phyloP scores from a whole-genome alignment of 2,797 vertebrate species.

The Avahi laniger region DNA sequence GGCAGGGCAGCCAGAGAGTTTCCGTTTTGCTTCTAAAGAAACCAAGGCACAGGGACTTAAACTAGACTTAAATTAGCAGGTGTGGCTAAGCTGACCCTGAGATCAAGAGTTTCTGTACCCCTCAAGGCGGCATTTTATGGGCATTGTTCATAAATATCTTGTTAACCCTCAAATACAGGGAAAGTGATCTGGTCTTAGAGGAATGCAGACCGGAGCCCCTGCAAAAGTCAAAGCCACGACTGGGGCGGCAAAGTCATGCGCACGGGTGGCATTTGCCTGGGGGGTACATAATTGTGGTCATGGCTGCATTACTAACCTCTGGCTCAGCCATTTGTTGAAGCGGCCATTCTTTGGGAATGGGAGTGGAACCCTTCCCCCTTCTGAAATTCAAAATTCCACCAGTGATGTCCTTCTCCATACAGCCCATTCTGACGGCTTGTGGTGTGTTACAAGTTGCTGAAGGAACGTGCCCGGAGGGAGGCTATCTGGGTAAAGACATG shows the following conservation, averaged over 20 bases:
- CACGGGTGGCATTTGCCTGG: slow-evolving; percentile 40
- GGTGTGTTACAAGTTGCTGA: slow-evolving; percentile 32
- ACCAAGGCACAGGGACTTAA: slow-evolving; percentile 49
- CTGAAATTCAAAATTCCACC: slow-evolving; percentile 44
- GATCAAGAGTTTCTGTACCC: background rate
- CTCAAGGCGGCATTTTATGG: slow-evolving; percentile 19
- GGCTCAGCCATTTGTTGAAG: slow-evolving; percentile 40
- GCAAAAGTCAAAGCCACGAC: slow-evolving; percentile 64
- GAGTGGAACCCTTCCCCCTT: background rate
- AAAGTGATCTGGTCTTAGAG: slow-evolving; percentile 60
- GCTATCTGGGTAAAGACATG: background rate
- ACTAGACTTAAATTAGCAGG: slow-evolving; percentile 57
- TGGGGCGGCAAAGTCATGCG: slow-evolving; percentile 46
- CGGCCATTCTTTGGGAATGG: slow-evolving; percentile 47
- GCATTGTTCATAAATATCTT: slow-evolving; percentile 53
- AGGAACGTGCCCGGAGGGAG: slow-evolving; percentile 40
- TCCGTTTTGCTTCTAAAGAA: slow-evolving; percentile 71
- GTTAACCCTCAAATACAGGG: background rate
- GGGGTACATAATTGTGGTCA: slow-evolving; percentile 64
- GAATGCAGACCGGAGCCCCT: slow-evolving; percentile 68
- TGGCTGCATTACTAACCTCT: slow-evolving; percentile 56
- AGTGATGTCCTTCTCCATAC: background rate
- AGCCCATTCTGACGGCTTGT: background rate
- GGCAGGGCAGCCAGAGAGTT: slow-evolving; percentile 22
- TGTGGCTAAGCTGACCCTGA: slow-evolving; percentile 47